Percentiles rank a stretch among this genome's conserved stretches.
These are phyloP conservation scores for Nycticorax nycticorax DNA, from an alignment of 2,113 vertebrate genomes.

Conservation along the genomic window DNA sequence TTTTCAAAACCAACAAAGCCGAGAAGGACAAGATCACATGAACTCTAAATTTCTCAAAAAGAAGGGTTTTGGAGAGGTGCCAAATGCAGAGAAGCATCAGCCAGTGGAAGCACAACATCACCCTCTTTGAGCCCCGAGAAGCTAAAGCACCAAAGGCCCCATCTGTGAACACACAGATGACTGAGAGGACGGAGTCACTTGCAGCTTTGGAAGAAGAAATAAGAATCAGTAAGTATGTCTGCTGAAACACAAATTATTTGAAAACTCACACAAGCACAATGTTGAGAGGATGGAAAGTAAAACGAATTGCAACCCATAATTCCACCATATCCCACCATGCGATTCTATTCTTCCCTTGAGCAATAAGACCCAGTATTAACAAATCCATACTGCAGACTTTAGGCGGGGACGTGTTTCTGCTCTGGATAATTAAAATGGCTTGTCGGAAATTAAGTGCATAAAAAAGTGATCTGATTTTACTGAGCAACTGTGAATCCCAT, in stretches of 20 bases:
- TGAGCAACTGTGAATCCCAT: neutral
- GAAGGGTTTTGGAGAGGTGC: neutral
- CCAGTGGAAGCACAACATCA: neutral
- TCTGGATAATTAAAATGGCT: neutral
- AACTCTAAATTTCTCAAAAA: neutral
- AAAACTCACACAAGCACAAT: neutral
- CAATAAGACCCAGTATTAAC: neutral
- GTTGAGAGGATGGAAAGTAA: neutral
- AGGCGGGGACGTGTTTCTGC: neutral
- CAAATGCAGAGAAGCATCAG: neutral
- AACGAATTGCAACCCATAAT: neutral
- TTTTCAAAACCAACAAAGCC: neutral
- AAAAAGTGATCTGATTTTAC: conserved; percentile 12
- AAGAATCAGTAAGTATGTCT: neutral
- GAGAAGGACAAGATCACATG: neutral
- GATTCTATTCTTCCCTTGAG: neutral
- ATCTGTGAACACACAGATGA: neutral
- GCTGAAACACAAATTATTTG: neutral
- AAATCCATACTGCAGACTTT: neutral
- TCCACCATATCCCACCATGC: neutral
- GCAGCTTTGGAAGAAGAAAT: neutral
- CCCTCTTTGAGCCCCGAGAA: neutral
- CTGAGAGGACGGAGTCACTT: neutral
- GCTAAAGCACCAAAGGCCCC: neutral
- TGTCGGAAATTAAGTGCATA: neutral